phyloP scores from a whole-genome alignment of 1,140 invertebrate genomes.

The Phocides pigmalion region DNA sequence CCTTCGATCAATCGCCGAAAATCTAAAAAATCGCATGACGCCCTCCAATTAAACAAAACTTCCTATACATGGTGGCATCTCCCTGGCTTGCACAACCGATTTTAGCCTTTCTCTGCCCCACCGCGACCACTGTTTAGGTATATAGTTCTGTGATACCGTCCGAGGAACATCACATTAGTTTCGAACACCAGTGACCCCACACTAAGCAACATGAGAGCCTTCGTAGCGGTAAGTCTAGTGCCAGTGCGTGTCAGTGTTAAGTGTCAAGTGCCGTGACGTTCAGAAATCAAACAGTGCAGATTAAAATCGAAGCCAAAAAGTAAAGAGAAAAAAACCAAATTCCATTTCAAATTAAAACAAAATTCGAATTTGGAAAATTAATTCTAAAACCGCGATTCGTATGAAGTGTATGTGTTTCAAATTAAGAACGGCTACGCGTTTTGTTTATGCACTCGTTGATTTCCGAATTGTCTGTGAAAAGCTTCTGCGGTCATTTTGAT shows the following conservation, averaged over 20 bases:
- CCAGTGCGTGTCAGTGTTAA: slow-evolving; percentile 60
- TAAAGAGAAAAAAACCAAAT: no score
- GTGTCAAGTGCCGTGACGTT: slow-evolving; percentile 71
- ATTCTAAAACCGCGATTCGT: slow-evolving; percentile 5
- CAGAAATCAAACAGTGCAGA: slow-evolving; percentile 66
- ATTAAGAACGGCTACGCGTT: slow-evolving; percentile 1
- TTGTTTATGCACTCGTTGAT: slow-evolving; percentile 23
- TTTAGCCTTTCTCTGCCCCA: slow-evolving; percentile 79
- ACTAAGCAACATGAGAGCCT: slow-evolving; percentile 78
- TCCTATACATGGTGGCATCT: slow-evolving; percentile 71
- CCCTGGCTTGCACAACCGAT: slow-evolving; percentile 71
- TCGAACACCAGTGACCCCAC: slow-evolving; percentile 72
- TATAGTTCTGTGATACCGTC: slow-evolving; percentile 62
- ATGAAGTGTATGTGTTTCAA: slow-evolving; percentile 21
- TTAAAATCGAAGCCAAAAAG: not conserved
- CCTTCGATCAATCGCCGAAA: slow-evolving; percentile 55
- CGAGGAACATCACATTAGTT: slow-evolving; percentile 65
- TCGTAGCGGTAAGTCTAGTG: slow-evolving; percentile 79
- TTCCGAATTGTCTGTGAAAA: slow-evolving; percentile 11
- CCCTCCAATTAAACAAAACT: slow-evolving; percentile 72
- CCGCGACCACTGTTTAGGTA: slow-evolving; percentile 58
- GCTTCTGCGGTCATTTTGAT: slow-evolving; percentile 4
- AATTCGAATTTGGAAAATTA: slow-evolving; percentile 10
- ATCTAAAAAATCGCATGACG: slow-evolving; percentile 54
- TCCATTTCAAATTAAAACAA: not conserved